phyloP scores from a whole-genome alignment of 2,113 vertebrate genomes.

The Ciconia stormi region DNA sequence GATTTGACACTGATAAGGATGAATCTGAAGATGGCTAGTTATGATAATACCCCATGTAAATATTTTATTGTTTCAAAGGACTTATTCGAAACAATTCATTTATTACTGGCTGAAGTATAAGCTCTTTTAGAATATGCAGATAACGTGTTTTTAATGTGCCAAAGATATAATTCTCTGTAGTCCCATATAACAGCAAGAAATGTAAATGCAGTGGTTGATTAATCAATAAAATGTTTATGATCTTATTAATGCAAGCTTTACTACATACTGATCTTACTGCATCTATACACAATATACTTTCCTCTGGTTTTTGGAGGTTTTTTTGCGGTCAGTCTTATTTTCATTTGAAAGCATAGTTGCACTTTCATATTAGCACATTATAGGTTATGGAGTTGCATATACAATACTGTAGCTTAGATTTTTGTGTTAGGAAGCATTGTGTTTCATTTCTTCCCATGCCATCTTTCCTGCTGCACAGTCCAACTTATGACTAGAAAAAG shows the following conservation, averaged over 20 bases:
- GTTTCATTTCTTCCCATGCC: not conserved
- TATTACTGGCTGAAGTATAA: not conserved
- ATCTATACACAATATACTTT: not conserved
- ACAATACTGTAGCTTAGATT: not conserved
- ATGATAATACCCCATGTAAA: not conserved
- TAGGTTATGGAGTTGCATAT: not conserved
- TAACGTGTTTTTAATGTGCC: conserved; percentile 7
- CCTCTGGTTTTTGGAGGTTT: not conserved
- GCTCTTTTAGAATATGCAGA: not conserved
- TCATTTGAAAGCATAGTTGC: not conserved
- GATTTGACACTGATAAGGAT: not conserved
- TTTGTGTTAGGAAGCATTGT: not conserved
- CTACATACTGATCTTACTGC: not conserved
- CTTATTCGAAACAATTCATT: not conserved
- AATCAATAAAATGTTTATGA: conserved; percentile 26
- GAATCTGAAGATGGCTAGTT: not conserved
- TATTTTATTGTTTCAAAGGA: not conserved
- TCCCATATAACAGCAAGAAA: conserved; percentile 22
- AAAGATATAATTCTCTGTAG: not conserved
- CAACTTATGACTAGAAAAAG: not conserved
- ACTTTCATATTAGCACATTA: not conserved
- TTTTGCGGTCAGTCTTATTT: not conserved
- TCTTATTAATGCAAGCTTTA: not conserved
- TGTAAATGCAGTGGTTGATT: not conserved
- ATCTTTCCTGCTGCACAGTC: not conserved